phyloP scores from a whole-genome alignment of 2,888 invertebrate species.

The Rugalucina vietnamica region DNA sequence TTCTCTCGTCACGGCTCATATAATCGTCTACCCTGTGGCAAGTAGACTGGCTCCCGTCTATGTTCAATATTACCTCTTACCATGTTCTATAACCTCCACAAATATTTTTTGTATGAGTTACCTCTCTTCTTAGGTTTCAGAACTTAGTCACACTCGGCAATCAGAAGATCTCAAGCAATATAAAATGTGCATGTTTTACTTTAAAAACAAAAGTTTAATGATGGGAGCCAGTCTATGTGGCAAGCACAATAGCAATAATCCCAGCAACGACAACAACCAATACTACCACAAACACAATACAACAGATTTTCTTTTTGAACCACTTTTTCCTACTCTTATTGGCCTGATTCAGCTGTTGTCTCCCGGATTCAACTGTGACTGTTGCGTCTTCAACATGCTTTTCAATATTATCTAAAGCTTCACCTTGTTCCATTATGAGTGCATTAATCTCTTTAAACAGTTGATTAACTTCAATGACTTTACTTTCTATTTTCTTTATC shows the following conservation, averaged over 20 bases:
- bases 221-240: no score
- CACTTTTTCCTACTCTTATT: slow-evolving; percentile 57
- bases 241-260: slow-evolving; percentile 61
- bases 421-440: slow-evolving; percentile 75
- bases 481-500: slow-evolving; percentile 73
- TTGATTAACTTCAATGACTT: slow-evolving; percentile 74
- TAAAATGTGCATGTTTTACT: no score
- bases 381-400: slow-evolving; percentile 64
- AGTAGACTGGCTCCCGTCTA: no score
- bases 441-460: slow-evolving; percentile 76
- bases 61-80: no score
- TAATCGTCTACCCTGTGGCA: no score
- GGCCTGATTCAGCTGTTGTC: slow-evolving; percentile 66
- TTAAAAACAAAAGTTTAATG: no score
- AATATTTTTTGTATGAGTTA: no score
- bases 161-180: no score
- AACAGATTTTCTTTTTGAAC: slow-evolving; percentile 68
- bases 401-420: slow-evolving; percentile 74
- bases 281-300: slow-evolving; percentile 65
- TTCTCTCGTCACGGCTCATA: no score
- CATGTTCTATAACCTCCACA: no score
- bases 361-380: slow-evolving; percentile 66
- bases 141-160: no score
- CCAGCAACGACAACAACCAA: slow-evolving; percentile 64
- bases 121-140: no score